These are phyloP conservation scores for Halesus radiatus DNA, from an alignment of 1,140 invertebrate genomes.

Conservation along the genomic window DNA sequence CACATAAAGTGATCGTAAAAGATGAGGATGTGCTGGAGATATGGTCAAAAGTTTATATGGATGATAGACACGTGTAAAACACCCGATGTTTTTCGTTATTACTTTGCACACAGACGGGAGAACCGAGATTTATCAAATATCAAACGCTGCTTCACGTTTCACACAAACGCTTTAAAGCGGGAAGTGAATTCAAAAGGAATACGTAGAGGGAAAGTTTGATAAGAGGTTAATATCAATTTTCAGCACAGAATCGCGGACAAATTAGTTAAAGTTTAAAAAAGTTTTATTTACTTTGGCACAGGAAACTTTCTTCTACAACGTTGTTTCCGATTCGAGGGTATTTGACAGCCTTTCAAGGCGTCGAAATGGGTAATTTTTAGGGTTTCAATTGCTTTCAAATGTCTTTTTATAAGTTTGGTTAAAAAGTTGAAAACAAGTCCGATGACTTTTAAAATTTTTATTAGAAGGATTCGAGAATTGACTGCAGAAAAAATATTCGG, in stretches of 20 bases:
- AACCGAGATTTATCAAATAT: constrained; percentile 4
- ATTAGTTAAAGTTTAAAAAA: constrained; percentile 27
- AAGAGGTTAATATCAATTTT: constrained; percentile 18
- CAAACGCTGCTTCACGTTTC: neutral
- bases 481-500: no score
- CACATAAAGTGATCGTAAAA: constrained; percentile 17
- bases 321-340: neutral
- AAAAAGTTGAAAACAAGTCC: neutral
- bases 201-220: neutral
- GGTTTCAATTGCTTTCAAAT: neutral
- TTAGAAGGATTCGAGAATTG: neutral
- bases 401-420: no score
- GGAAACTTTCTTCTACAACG: neutral
- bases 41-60: constrained; percentile 31
- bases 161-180: constrained; percentile 7
- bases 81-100: neutral
- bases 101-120: neutral
- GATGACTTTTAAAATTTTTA: neutral
- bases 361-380: neutral
- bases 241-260: constrained; percentile 1
- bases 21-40: constrained; percentile 26
- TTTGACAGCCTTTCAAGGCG: neutral
- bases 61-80: constrained; percentile 19
- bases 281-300: constrained; percentile 34
- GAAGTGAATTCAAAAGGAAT: neutral